Evolutionary conservation across 2,113 vertebrate species (phyloP).

Genomic region (Bos javanicus): DNA sequence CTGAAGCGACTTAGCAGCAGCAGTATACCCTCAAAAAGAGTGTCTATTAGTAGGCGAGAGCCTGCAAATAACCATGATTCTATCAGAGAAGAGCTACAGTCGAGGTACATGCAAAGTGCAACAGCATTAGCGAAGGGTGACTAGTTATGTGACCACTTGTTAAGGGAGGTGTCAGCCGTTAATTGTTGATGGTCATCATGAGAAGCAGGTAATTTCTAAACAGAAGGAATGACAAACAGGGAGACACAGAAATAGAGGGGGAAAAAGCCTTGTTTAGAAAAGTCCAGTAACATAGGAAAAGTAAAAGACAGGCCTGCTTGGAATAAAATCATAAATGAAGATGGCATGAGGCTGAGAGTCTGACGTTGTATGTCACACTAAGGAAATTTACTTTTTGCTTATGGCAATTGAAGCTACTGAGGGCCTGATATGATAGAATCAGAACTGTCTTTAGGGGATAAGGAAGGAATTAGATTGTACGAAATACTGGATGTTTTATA

Average conservation of each 20-base stretch:
- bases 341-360: not conserved
- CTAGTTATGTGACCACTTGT: not conserved
- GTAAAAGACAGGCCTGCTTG: not conserved
- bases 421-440: not conserved
- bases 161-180: not conserved
- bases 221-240: not conserved
- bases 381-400: slow-evolving; percentile 8
- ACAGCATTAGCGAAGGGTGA: not conserved
- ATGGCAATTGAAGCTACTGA: not conserved
- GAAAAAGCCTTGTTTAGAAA: not conserved
- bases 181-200: not conserved
- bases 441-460: not conserved
- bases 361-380: not conserved
- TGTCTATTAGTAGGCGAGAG: not conserved
- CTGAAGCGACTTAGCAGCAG: no score
- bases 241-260: not conserved
- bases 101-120: not conserved
- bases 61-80: not conserved
- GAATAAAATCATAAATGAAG: not conserved
- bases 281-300: not conserved
- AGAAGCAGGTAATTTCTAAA: not conserved
- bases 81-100: not conserved
- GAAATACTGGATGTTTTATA: not conserved
- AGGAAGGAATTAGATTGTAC: not conserved
- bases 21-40: not conserved